A percentile compares a stretch with the other conserved stretches of the same genome.
Conservation (phyloP, 1,140 invertebrate species). For the Zophobas morio region DNA sequence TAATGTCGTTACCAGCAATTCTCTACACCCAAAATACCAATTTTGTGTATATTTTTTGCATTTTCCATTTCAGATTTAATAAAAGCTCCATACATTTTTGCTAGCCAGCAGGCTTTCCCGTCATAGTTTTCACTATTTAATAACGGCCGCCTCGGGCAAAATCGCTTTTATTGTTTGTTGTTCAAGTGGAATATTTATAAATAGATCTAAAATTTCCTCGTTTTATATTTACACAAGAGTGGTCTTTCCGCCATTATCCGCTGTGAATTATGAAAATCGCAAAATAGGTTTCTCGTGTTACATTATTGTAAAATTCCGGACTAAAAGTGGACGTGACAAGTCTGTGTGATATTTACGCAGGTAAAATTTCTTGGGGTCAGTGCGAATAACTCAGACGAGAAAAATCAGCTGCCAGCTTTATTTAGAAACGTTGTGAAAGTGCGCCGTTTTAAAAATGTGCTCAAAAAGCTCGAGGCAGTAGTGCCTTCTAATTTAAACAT, state of each 20-base stretch:
- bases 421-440: constrained; percentile 40
- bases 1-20: too few species aligned
- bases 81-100: constrained; percentile 26
- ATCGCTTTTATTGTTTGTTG: constrained; percentile 10
- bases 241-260: not conserved
- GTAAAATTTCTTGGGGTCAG: not conserved
- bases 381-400: constrained; percentile 1
- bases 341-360: not conserved
- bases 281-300: too few species aligned
- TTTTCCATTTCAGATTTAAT: constrained; percentile 31
- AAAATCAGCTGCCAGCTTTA: constrained; percentile 4
- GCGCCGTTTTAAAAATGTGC: constrained; percentile 14
- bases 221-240: not conserved
- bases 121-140: constrained; percentile 30
- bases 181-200: constrained; percentile 25
- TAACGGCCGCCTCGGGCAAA: not conserved
- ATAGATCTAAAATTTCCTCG: constrained; percentile 19
- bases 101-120: constrained; percentile 1
- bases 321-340: too few species aligned
- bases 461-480: not conserved
- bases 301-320: too few species aligned
- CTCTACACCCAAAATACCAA: too few species aligned
- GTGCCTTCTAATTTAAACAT: constrained; percentile 18
- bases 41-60: not conserved
- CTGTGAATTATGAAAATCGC: not conserved